phyloP scores from a whole-genome alignment of 2,797 vertebrate species.

The Gallinago stenura region DNA sequence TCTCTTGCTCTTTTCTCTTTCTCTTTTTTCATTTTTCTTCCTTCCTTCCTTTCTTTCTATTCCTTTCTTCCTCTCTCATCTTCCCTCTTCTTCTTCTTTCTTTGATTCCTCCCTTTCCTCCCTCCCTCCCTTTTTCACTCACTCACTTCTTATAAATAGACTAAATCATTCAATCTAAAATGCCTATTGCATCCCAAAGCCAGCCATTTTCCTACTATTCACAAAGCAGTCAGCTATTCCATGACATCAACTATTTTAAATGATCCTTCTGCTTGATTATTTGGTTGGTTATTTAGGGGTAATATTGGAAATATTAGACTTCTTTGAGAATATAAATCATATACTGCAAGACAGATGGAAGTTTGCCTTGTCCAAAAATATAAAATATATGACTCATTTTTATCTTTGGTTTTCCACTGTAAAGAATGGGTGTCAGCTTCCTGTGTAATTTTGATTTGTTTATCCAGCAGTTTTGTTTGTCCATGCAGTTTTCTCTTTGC shows the following conservation, averaged over 20 bases:
- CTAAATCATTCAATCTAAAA: constrained; percentile 10
- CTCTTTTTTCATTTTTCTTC: not conserved
- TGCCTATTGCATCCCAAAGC: constrained; percentile 1
- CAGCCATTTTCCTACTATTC: constrained; percentile 30
- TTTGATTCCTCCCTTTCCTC: not conserved
- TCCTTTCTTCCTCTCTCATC: not conserved
- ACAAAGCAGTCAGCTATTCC: constrained; percentile 59
- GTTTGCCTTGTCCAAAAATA: constrained; percentile 79
- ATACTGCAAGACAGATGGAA: constrained; percentile 69
- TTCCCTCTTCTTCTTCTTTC: not conserved
- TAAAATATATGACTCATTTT: constrained; percentile 82
- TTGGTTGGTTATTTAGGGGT: constrained; percentile 72
- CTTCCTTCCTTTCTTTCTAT: not conserved
- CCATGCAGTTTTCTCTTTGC: constrained; percentile 83
- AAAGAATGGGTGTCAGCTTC: constrained; percentile 82
- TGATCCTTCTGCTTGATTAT: constrained; percentile 70
- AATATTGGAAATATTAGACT: constrained; percentile 79
- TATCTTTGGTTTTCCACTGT: constrained; percentile 82
- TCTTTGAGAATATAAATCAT: constrained; percentile 71
- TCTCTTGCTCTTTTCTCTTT: too few species aligned
- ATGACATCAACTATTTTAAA: constrained; percentile 72
- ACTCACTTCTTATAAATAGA: not conserved
- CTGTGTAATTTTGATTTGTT: constrained; percentile 86
- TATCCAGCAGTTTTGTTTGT: constrained; percentile 92
- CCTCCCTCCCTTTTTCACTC: not conserved